Evolutionary conservation across 53 echinoderm and acorn worm species (phyloP), one percentile per base, ranked within the genome.

Genomic region (Echinometra lucunter): DNA sequence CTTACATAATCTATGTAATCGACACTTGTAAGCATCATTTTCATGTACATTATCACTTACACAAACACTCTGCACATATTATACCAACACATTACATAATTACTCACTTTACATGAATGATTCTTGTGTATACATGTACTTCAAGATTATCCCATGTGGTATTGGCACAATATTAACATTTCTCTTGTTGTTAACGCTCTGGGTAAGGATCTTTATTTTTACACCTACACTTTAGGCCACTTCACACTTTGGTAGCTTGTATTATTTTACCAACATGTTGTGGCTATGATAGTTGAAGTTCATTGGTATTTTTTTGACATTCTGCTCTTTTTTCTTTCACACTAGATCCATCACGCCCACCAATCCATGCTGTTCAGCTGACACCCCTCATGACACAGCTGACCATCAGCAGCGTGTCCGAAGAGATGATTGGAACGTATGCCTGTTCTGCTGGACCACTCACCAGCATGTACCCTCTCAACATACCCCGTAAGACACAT

Each of bases 381-480:
- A 94, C 96, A 25, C 88, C 88, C 15, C 74, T 94, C 35, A 91
- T 88, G 63, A 94, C 94, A 1, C 66, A 49, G 27, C 88, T 96
- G 34, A 74, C 81, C 55, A 70, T 96, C 21, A 90, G 60, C 72
- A 91, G 82, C 88, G 96, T 94, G 42, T 45, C 94, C 0, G 40
- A 91, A 74, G 92, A 94, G 17, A 53, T 42, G 28, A 88, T 88
- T 42, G 96, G 96, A 57, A 82, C 81, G 23, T 94, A 94, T 58
- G 83, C 94, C 23, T 96, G 96, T 58, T 88, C 96, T 11, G 90
- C 94, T 45, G 96, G 96, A 83, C 96, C 96, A 19, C 92, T 94
- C 69, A 94, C 96, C 28, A 92, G 89, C 34, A 55, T 94, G 5
- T 96, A 94, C 70, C 72, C 89, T 38, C 85, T 96, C 83, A 94